Conservation (phyloP, 2,113 vertebrate species). For the Hemibagrus wyckioides region DNA sequence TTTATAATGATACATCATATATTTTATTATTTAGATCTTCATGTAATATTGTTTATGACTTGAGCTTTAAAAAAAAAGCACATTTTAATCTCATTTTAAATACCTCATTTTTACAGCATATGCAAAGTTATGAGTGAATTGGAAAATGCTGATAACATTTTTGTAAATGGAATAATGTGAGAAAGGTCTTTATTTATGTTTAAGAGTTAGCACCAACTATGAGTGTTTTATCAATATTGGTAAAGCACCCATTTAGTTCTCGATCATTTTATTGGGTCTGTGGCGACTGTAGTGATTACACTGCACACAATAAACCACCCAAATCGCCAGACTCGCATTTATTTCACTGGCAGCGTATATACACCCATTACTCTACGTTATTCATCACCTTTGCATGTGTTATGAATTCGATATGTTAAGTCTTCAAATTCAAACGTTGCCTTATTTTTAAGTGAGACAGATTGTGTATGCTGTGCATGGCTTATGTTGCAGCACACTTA, state of each 20-base stretch:
- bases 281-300: not conserved
- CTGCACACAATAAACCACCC: not conserved
- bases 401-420: not conserved
- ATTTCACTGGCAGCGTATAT: not conserved
- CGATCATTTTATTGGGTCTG: not conserved
- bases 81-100: not conserved
- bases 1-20: not conserved
- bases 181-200: not conserved
- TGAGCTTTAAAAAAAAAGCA: not conserved
- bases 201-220: not conserved
- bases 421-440: not conserved
- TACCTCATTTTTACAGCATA: not conserved
- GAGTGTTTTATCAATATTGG: not conserved
- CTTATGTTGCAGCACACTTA: not conserved
- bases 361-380: not conserved
- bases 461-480: not conserved
- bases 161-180: not conserved
- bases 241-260: not conserved
- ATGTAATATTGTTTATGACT: not conserved
- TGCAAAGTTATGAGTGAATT: not conserved
- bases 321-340: not conserved
- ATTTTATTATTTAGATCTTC: not conserved
- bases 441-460: slow-evolving; percentile 5
- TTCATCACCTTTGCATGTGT: not conserved
- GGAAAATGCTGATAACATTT: not conserved